These are phyloP conservation scores for Diadumene lineata DNA, from an alignment of 92 coral and sea anemone species.

Conservation along the genomic window DNA sequence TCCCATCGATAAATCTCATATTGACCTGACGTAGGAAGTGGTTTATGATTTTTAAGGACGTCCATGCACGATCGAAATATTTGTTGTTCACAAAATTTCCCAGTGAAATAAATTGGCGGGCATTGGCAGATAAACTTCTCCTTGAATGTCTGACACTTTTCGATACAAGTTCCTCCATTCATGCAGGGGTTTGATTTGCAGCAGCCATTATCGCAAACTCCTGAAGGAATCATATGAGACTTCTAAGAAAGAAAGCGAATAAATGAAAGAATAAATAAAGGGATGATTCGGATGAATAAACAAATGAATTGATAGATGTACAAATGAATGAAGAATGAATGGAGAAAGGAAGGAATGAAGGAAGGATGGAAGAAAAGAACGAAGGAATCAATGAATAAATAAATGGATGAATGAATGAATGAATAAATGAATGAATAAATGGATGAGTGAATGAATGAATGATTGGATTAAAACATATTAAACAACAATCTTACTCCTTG, in stretches of 20 bases:
- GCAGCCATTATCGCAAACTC: slow-evolving; percentile 24
- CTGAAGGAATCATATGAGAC: slow-evolving; percentile 1
- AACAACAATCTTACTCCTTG: neutral
- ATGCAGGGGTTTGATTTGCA: slow-evolving; percentile 32
- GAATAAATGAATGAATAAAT: too few species aligned
- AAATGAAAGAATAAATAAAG: neutral
- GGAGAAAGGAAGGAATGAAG: too few species aligned
- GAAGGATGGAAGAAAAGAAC: too few species aligned
- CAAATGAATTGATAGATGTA: too few species aligned
- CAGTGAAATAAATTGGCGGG: neutral
- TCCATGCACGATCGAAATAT: slow-evolving; percentile 19
- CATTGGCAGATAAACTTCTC: slow-evolving; percentile 27
- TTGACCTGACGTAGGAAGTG: neutral
- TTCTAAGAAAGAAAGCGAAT: neutral
- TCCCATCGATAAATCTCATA: neutral
- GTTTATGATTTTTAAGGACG: neutral
- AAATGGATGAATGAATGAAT: too few species aligned
- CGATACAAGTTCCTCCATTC: slow-evolving; percentile 40
- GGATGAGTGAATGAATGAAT: neutral
- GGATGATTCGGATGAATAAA: neutral
- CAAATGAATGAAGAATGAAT: too few species aligned
- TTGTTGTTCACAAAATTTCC: slow-evolving; percentile 19
- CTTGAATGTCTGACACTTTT: slow-evolving; percentile 22
- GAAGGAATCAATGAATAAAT: too few species aligned
- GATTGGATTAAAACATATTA: neutral